Evolutionary conservation across 1,140 invertebrate species (phyloP).

Genomic region (Saccostrea glomerata): DNA sequence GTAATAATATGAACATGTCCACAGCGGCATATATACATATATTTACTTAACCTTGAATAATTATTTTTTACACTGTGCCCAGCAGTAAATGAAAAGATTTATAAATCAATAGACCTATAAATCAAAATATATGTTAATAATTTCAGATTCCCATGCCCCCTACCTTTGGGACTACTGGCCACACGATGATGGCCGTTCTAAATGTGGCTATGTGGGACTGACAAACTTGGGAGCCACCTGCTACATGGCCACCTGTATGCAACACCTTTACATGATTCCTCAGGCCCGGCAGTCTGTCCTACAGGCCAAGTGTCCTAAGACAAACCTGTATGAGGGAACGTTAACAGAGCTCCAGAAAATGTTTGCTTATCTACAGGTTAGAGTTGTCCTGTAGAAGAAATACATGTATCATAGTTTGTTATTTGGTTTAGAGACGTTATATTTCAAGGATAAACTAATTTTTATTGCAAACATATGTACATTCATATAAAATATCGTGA

Average conservation of each 20-base stretch:
- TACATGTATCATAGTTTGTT: too few species aligned
- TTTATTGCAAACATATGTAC: too few species aligned
- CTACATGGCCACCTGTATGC: constrained; percentile 98
- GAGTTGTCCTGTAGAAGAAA: constrained; percentile 49
- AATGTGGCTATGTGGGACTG: constrained; percentile 95
- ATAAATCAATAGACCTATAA: too few species aligned
- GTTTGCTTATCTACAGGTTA: constrained; percentile 94
- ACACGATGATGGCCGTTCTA: constrained; percentile 93
- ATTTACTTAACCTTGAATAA: neutral
- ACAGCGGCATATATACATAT: neutral
- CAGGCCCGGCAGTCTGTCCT: constrained; percentile 91
- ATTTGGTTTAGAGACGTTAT: too few species aligned
- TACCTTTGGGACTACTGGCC: constrained; percentile 98
- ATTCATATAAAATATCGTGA: too few species aligned
- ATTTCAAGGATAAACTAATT: too few species aligned
- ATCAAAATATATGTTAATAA: neutral
- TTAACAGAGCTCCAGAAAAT: constrained; percentile 93
- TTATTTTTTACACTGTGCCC: neutral
- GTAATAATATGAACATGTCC: neutral
- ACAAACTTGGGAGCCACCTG: constrained; percentile 98
- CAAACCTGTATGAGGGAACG: constrained; percentile 89
- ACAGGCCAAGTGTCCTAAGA: constrained; percentile 83
- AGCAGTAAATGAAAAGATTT: too few species aligned
- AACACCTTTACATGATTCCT: constrained; percentile 98
- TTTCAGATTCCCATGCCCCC: constrained; percentile 86